Base-by-base conservation (phyloP, 37 sponge, comb jelly and placozoan species). In the Hormiphora californensis region DNA sequence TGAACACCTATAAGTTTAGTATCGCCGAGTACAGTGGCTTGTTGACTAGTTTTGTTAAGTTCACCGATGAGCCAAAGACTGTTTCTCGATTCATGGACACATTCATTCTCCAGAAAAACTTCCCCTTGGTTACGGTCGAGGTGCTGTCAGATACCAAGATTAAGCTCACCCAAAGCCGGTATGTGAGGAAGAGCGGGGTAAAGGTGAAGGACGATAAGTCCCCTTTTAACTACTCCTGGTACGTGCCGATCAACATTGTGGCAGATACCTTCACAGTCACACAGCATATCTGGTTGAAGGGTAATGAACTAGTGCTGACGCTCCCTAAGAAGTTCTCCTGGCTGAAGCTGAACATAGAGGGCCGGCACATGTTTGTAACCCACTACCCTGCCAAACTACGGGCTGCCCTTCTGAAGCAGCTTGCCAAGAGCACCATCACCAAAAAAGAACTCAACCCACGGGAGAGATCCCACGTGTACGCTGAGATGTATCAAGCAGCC, bases 31-130 rank as follows among this genome's bases (percentile, higher is more conserved):
- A 73, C 44, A 1, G 2, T 4, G 81, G 43, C 46, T 30, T 73
- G 81, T 7, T 73, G 25, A 40, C 81, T 28, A 73, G 81, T 30
- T 43, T 73, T 23, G 43, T 46, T 15, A 41, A 2, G 23, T n/a
- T 27, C 35, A 11, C 17, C 28, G 0, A 73, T 2, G 28, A 73
- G 2, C 30, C 46, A 12, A 36, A 33, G 1, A n/a, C 8, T 4
- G 17, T 73, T 12, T 19, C 25, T 27, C 12, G 3, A 1, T 73
- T 41, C 25, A 73, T 73, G 81, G 38, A 73, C 81, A 43, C 81
- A 8, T 73, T n/a, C 81, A 73, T 73, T 11, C 46, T 73, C 9
- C 81, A 73, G 27, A 73, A 73, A 30, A 73, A 73, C 25, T 73
- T 43, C 22, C 81, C 81, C n/a, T 30, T 73, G 41, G 43, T 73